A percentile compares a stretch with the other conserved stretches of the same genome.
These are phyloP conservation scores for Neelides sp. DNA, from an alignment of 1,140 invertebrate genomes.

Conservation along the genomic window DNA sequence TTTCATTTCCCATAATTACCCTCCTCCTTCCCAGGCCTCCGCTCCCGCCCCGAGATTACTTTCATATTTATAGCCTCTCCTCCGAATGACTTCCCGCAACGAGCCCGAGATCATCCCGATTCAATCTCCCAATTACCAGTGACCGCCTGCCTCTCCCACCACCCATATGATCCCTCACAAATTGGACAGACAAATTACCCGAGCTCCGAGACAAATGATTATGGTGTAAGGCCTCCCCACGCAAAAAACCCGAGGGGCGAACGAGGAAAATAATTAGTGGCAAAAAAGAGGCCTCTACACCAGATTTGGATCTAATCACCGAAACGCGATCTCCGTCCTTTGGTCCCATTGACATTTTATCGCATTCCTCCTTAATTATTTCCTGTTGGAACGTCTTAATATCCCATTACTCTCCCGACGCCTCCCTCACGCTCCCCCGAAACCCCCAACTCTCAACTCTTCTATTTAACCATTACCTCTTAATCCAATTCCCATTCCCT, in stretches of 20 bases:
- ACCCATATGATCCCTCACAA: constrained; percentile 15
- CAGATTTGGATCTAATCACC: constrained; percentile 14
- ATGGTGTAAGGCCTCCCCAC: constrained; percentile 29
- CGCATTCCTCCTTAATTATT: constrained; percentile 32
- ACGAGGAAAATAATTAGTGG: constrained; percentile 27
- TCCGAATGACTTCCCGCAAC: constrained; percentile 9
- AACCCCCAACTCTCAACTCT: background rate
- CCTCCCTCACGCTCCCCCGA: background rate
- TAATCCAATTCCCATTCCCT: too few relatives aligned
- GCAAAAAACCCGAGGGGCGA: too few relatives aligned
- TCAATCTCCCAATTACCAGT: background rate
- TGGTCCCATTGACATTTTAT: constrained; percentile 24
- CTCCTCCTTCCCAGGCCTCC: constrained; percentile 8
- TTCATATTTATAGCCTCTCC: background rate
- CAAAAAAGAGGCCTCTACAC: constrained; percentile 12
- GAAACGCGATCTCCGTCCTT: constrained; percentile 10
- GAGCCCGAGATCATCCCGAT: background rate
- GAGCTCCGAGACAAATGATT: constrained; percentile 30
- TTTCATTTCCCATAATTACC: constrained; percentile 31
- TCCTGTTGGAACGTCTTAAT: constrained; percentile 26
- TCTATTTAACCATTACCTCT: background rate
- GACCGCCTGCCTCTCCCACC: background rate
- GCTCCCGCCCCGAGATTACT: background rate
- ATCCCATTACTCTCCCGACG: constrained; percentile 25
- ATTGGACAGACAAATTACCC: constrained; percentile 31